Evolutionary conservation across 2,888 invertebrate genomes (phyloP), one percentile per base, ranked within the genome.

Genomic region (Operophtera brumata): DNA sequence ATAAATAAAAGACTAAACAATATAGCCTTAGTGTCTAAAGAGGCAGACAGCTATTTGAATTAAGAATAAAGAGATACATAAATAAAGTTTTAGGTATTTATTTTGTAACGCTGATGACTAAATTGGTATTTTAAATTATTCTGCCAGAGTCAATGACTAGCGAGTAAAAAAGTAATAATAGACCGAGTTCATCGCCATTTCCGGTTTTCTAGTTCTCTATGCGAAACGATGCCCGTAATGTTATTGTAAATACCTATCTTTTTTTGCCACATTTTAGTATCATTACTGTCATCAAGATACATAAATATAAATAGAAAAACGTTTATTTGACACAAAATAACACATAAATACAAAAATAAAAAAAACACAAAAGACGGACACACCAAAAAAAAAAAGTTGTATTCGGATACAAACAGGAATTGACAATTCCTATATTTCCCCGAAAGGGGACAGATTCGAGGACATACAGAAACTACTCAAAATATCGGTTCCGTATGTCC

Each of bases 151-250:
- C 47, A 53, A 53, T 55, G 57, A 56, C 37, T 48, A 41, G 47
- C 36, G 41, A 52, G 54, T 50, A 58, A 59, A 20, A 59, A 57
- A 52, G 37, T 54, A 54, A 57, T 57, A 53, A 58, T 60, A 47
- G 42, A 44, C 39, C 6, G 56, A 61, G 61, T 55, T 63, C 61
- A 63, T 57, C 57, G 59, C 41, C 59, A 61, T 26, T 57, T 63
- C 63, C 63, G 59, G 61, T 63, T 59, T 63, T 63, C 59, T 59
- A 58, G 54, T 48, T 35, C 13, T 28, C 42, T 13, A 47, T 32
- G 11, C 36, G 45, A 47, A 35, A 12, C 32, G 36, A 46, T 36
- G 46, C 28, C 30, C 25, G 10, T 39, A 35, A 55, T 50, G 41
- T 34, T 42, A 34, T 36, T 46, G 35, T 48, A 41, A 44, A 20